Conservation (phyloP, 2,797 vertebrate genomes). For the Phataginus tricuspis region DNA sequence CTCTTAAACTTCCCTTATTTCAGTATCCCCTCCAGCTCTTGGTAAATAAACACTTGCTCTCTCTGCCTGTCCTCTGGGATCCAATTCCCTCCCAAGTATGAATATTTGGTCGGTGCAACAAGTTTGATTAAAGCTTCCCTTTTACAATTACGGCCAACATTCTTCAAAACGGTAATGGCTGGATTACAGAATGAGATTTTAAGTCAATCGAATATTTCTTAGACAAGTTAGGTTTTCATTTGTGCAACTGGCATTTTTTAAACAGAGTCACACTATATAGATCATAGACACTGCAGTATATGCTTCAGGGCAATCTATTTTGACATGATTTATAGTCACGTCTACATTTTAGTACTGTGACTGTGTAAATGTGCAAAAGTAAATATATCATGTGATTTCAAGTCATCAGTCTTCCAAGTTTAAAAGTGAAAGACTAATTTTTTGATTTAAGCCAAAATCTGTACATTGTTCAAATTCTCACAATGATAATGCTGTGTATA, state of each 20-base stretch:
- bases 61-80: background rate
- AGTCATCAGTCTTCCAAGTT: slow-evolving; percentile 23
- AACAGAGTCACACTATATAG: background rate
- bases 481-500: background rate
- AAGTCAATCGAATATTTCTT: background rate
- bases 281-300: background rate
- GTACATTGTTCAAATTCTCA: slow-evolving; percentile 6
- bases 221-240: background rate
- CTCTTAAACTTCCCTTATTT: background rate
- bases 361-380: background rate
- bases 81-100: background rate
- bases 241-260: background rate
- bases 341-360: background rate
- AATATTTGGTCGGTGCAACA: background rate
- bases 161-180: background rate
- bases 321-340: background rate
- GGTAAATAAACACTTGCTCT: background rate
- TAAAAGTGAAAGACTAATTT: slow-evolving; percentile 17
- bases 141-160: background rate
- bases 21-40: background rate
- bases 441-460: background rate
- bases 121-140: background rate
- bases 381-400: background rate
- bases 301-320: background rate
- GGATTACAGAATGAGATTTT: background rate